Conservation (phyloP, 2,888 invertebrate species). For the Crematogaster levior region DNA sequence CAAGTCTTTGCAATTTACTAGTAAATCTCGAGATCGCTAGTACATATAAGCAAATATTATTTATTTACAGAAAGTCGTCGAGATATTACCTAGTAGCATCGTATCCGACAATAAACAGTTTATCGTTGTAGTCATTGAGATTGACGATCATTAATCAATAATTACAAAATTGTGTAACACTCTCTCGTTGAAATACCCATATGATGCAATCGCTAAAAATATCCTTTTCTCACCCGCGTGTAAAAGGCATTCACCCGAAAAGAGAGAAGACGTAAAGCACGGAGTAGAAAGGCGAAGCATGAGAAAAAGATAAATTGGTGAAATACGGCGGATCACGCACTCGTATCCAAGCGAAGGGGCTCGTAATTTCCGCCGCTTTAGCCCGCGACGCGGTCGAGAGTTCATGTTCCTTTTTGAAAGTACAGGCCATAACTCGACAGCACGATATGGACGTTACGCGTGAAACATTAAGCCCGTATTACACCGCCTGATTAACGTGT, state of each 20-base stretch:
- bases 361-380: slow-evolving; percentile 71
- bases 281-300: slow-evolving; percentile 34
- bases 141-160: background rate
- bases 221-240: background rate
- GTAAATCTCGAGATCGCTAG: background rate
- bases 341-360: slow-evolving; percentile 59
- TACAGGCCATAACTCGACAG: slow-evolving; percentile 72
- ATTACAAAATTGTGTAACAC: background rate
- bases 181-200: background rate
- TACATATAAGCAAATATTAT: background rate
- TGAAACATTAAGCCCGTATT: slow-evolving; percentile 74
- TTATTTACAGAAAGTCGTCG: background rate
- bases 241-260: slow-evolving; percentile 11
- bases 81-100: background rate
- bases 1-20: background rate
- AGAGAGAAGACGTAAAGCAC: slow-evolving; percentile 25
- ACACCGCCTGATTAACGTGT: slow-evolving; percentile 69
- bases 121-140: background rate
- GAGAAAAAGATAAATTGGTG: slow-evolving; percentile 54
- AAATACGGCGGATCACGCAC: slow-evolving; percentile 61
- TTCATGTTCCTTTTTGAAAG: slow-evolving; percentile 73
- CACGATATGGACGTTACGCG: slow-evolving; percentile 67
- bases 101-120: background rate
- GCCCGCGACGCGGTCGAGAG: slow-evolving; percentile 61
- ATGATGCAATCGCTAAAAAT: slow-evolving; percentile 32